Evolutionary conservation across 1,140 invertebrate species (phyloP), one percentile per base, ranked within the genome.

Genomic region (Apis florea): DNA sequence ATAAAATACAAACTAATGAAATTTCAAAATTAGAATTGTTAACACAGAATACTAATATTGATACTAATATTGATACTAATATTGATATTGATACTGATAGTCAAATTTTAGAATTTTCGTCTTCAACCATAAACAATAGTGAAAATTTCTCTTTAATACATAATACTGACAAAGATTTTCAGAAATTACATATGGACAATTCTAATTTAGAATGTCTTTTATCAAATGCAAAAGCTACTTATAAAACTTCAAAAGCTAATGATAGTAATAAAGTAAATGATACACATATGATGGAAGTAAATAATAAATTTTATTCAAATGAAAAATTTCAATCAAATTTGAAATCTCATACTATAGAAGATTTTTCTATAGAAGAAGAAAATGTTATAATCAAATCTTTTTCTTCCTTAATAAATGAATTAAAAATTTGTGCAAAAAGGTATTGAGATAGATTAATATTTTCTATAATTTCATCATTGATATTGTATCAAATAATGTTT

Each of bases 391-490:
- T 17, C 21, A 66, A 79, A 53, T 19, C 74, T 1, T 90, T 90
- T 82, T 53, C 66, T 70, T 63, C 4, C 1, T 58, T 90, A 47
- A 63, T 63, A 13, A 69, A 85, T 47, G 81, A 80, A 64, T 69
- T 91, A 26, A 83, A 79, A 61, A 31, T 54, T 15, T 13, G 58
- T 68, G 68, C 74, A 13, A 61, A 78, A 85, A 86, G 89, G 85
- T 87, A 85, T 15, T 53, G 2, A 0, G 26, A 63, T 64, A 6
- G 1, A 17, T 69, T 54, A 54, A 49, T 51, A 82, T 76, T 6
- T 79, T 40, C 11, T 58, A 58, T n/a, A 68, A 54, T 26, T 24
- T 68, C 15, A 15, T 24, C 2, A 40, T 40, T n/a, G 0, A 58
- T 26, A 24, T 10, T 31, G 19, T 12, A 24, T 49, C 10, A 24